phyloP scores from a whole-genome alignment of 2,113 vertebrate genomes.

The Nycticorax nycticorax region DNA sequence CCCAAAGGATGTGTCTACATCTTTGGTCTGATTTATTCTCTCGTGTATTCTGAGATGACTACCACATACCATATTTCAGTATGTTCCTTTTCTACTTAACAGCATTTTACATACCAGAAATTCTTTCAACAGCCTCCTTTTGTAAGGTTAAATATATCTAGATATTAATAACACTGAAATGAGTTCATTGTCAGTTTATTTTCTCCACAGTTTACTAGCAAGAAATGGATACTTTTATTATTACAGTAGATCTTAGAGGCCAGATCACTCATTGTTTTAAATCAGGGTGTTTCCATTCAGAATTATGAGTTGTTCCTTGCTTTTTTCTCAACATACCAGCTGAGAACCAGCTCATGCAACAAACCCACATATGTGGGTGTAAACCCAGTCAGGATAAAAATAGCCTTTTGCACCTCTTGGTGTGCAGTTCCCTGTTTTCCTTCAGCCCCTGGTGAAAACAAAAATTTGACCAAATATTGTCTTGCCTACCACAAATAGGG shows the following conservation, averaged over 20 bases:
- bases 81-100: neutral
- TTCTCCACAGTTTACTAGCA: neutral
- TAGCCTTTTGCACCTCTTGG: neutral
- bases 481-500: neutral
- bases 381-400: neutral
- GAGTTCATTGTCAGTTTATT: neutral
- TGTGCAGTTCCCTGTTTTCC: neutral
- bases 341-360: neutral
- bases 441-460: neutral
- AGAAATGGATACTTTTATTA: neutral
- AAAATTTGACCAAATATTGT: neutral
- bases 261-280: neutral
- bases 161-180: neutral
- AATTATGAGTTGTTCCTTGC: neutral
- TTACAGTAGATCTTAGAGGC: neutral
- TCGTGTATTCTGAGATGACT: neutral
- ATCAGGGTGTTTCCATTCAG: neutral
- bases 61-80: neutral
- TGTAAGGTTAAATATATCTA: neutral
- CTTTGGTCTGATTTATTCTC: neutral
- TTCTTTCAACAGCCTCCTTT: neutral
- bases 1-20: neutral
- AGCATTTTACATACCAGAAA: neutral
- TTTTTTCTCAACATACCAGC: neutral
- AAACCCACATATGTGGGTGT: neutral